phyloP scores from a whole-genome alignment of 2,797 vertebrate genomes.

The Phrynocephalus forsythii region DNA sequence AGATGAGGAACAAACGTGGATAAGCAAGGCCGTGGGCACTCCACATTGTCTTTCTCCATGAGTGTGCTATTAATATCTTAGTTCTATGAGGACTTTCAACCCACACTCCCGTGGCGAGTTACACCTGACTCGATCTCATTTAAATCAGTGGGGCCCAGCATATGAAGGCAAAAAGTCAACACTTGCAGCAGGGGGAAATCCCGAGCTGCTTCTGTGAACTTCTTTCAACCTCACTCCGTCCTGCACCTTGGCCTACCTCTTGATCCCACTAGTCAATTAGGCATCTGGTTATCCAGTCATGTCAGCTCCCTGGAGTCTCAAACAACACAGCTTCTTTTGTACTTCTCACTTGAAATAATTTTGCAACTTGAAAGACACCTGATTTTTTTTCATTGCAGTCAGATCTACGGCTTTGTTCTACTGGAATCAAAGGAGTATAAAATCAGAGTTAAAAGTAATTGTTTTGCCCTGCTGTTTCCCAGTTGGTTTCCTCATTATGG shows the following conservation, averaged over 20 bases:
- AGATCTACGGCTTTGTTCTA: slow-evolving; percentile 7
- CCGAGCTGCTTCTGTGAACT: background rate
- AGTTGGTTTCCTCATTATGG: background rate
- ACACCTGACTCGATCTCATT: background rate
- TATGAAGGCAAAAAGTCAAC: background rate
- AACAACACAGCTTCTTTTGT: slow-evolving; percentile 18
- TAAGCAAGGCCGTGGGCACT: background rate
- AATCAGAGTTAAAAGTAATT: slow-evolving; percentile 20
- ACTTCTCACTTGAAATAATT: slow-evolving; percentile 3
- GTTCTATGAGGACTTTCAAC: background rate
- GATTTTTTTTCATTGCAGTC: background rate
- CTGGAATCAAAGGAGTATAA: slow-evolving; percentile 15
- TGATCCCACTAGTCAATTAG: background rate
- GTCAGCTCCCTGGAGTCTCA: background rate
- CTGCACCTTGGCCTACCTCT: background rate
- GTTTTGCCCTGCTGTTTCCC: slow-evolving; percentile 5
- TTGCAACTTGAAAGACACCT: slow-evolving; percentile 22
- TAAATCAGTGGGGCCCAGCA: background rate
- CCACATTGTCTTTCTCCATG: background rate
- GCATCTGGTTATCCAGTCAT: slow-evolving; percentile 1
- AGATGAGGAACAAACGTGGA: background rate
- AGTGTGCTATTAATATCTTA: background rate
- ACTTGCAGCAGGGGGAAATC: background rate
- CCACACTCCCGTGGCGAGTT: background rate
- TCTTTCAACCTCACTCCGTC: background rate